phyloP scores from a whole-genome alignment of 2,113 vertebrate species.

The Gnathochromis pfefferi region DNA sequence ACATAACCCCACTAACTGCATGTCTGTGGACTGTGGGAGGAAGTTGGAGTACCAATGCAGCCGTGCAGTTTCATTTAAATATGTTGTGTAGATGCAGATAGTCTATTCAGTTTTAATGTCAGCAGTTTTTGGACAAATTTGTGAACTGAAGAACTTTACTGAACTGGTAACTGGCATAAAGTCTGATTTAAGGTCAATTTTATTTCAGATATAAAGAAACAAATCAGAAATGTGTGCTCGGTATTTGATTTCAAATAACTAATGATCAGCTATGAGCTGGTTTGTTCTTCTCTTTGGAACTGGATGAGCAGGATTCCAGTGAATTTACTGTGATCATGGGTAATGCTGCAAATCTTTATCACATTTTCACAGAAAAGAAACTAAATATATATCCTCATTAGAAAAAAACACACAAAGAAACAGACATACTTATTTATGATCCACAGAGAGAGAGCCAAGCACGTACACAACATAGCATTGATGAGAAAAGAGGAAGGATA shows the following conservation, averaged over 20 bases:
- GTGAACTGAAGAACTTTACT: fast-evolving
- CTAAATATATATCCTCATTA: too few species aligned
- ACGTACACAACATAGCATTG: fast-evolving
- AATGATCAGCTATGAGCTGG: too few species aligned
- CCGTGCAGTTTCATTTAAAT: too few species aligned
- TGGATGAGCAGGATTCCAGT: too few species aligned
- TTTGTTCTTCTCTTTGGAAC: fast-evolving
- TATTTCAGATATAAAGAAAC: not conserved
- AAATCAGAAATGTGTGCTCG: fast-evolving
- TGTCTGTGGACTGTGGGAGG: too few species aligned
- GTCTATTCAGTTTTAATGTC: too few species aligned
- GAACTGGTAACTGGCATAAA: not conserved
- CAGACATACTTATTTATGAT: fast-evolving
- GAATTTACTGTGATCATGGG: fast-evolving
- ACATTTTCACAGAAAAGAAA: too few species aligned
- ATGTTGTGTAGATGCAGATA: too few species aligned
- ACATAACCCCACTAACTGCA: too few species aligned
- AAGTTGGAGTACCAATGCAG: too few species aligned
- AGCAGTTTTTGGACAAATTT: too few species aligned
- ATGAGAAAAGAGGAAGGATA: fast-evolving
- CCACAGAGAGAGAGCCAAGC: fast-evolving
- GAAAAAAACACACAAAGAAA: fast-evolving
- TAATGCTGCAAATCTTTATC: too few species aligned
- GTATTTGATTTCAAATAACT: not conserved
- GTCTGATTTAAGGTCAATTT: not conserved